Conservation (phyloP, 1,140 invertebrate genomes). For the Macrostomum lignano region DNA sequence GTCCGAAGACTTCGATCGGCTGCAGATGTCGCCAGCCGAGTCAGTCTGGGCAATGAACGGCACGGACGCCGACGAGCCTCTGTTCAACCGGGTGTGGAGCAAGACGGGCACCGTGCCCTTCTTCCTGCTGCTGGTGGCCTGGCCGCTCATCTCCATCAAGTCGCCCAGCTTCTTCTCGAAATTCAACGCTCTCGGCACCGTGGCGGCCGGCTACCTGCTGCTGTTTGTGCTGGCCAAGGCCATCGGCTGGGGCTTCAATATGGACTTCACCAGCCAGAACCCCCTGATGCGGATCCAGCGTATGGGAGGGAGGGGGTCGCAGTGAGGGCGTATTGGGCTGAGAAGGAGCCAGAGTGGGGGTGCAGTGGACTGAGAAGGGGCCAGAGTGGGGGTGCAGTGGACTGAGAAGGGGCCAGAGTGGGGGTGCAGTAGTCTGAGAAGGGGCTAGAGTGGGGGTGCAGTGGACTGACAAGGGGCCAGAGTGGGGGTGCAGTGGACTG, state of each 20-base stretch:
- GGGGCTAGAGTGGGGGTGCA: no score
- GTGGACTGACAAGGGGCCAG: neutral
- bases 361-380: no score
- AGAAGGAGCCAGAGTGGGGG: neutral
- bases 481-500: no score
- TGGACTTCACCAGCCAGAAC: slow-evolving; percentile 31
- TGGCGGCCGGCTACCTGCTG: slow-evolving; percentile 47
- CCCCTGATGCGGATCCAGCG: no score
- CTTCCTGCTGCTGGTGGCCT: slow-evolving; percentile 42
- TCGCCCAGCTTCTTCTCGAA: slow-evolving; percentile 66
- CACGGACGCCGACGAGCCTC: no score
- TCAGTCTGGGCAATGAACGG: no score
- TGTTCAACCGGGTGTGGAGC: slow-evolving; percentile 38
- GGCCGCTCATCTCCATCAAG: slow-evolving; percentile 52
- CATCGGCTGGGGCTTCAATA: slow-evolving; percentile 44
- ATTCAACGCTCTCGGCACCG: slow-evolving; percentile 59
- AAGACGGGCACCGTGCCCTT: slow-evolving; percentile 48
- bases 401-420: no score
- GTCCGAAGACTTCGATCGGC: no score
- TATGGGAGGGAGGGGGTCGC: slow-evolving; percentile 8
- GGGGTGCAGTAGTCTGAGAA: no score
- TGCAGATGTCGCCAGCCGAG: no score
- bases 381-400: no score
- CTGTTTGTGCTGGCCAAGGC: slow-evolving; percentile 45
- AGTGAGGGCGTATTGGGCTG: no score